Conservation (phyloP, 2,888 invertebrate genomes). For the Adelognathus sp. region DNA sequence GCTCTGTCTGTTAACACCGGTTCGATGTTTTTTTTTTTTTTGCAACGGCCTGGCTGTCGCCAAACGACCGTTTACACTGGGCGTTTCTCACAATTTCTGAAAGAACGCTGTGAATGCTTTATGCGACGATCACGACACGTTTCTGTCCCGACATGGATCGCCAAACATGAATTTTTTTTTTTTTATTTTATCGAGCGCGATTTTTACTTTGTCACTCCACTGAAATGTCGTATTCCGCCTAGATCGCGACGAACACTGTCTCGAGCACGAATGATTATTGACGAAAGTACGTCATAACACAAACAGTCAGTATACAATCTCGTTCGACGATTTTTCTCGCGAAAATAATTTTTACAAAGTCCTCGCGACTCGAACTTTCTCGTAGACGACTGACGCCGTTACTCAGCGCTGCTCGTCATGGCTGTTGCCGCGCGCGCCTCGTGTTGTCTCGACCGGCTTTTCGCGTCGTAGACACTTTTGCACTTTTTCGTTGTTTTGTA, state of each 20-base stretch:
- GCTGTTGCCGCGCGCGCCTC: neutral
- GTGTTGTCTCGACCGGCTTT: neutral
- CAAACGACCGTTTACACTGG: too few species aligned
- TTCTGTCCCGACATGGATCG: neutral
- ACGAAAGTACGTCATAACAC: too few species aligned
- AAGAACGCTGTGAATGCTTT: slow-evolving; percentile 1
- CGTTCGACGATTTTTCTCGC: too few species aligned
- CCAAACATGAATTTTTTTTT: neutral
- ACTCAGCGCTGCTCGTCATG: slow-evolving; percentile 4
- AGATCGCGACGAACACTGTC: neutral
- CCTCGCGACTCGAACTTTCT: neutral
- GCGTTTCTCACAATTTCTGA: too few species aligned
- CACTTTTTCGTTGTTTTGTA: neutral
- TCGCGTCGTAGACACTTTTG: neutral
- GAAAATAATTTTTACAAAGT: neutral
- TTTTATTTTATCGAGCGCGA: neutral
- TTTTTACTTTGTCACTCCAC: neutral
- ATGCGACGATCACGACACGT: neutral
- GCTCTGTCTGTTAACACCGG: neutral
- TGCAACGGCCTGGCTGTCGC: too few species aligned
- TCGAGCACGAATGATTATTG: neutral
- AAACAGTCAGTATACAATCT: too few species aligned
- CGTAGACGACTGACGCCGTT: slow-evolving; percentile 4
- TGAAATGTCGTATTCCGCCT: neutral
- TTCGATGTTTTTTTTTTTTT: too few species aligned